These are phyloP conservation scores for Crax fasciolata DNA, from an alignment of 2,797 vertebrate species.

Conservation along the genomic window DNA sequence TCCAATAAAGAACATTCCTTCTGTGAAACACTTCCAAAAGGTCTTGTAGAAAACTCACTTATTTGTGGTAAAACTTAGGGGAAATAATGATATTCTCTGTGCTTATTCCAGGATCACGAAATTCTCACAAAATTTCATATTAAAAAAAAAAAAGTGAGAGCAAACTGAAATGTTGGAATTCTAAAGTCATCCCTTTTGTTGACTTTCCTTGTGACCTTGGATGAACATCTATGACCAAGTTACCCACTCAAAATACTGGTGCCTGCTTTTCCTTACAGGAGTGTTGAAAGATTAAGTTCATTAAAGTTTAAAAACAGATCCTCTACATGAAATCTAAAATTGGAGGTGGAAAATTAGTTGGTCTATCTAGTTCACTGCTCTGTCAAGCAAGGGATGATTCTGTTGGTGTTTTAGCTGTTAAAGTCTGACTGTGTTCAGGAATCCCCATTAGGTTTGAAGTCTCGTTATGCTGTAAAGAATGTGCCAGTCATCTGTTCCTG, in stretches of 20 bases:
- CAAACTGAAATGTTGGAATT: not conserved
- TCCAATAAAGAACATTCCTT: not conserved
- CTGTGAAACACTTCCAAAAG: not conserved
- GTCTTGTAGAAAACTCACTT: not conserved
- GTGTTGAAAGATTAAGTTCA: not conserved
- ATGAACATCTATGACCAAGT: not conserved
- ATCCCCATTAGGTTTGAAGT: not conserved
- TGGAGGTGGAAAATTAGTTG: not conserved
- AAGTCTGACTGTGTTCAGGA: not conserved
- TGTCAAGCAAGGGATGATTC: not conserved
- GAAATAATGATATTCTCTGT: not conserved
- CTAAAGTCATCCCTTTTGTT: not conserved
- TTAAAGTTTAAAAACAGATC: not conserved
- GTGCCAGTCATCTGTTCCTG: not conserved
- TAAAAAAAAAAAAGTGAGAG: not conserved
- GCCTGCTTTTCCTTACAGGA: not conserved
- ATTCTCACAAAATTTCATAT: not conserved
- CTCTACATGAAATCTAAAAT: not conserved
- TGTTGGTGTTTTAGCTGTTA: not conserved
- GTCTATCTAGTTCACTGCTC: not conserved
- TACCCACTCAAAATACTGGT: not conserved
- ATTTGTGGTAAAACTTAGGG: not conserved
- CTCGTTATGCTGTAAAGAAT: not conserved
- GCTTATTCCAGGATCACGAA: not conserved
- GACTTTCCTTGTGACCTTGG: not conserved